Evolutionary conservation across 2,888 invertebrate species (phyloP), one percentile per base, ranked within the genome.

Genomic region (Phasia obesa): DNA sequence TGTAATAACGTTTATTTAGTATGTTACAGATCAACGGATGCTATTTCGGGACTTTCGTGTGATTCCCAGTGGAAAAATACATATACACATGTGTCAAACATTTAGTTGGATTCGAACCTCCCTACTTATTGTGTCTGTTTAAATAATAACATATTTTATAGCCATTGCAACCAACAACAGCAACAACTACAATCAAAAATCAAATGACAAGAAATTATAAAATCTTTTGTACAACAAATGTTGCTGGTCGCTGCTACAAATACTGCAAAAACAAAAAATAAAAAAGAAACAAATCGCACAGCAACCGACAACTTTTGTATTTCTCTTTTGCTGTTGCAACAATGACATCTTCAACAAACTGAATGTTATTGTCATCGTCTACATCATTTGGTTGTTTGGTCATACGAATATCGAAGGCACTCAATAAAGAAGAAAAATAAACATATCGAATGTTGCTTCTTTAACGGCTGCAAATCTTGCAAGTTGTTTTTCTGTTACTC

Each of bases 121-220:
- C n/a, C n/a, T n/a, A n/a, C n/a, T n/a, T n/a, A n/a, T n/a, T n/a
- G n/a, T n/a, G n/a, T n/a, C n/a, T n/a, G n/a, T n/a, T n/a, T n/a
- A n/a, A n/a, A n/a, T n/a, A n/a, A n/a, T n/a, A n/a, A n/a, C n/a
- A n/a, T n/a, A n/a, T 15, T 42, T 42, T 42, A 15, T 4, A 42
- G 11, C 5, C 19, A 67, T 67, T 83, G 73, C 44, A 70, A 31
- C 4, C 44, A 69, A 59, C 53, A 67, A 73, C 62, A 79, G 77
- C 27, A 67, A 73, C 62, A 79, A 75, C 27, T 35, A 42, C 67
- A 78, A 53, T 59, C 21, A 23, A 77, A 74, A 77, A 65, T 17
- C 62, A 74, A 84, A 84, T 77, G 83, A 85, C 85, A 85, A 81
- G 81, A 86, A 85, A 82, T 84, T 86, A 86, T 84, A 84, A 84